These are phyloP conservation scores for Ammodramus savannarum DNA, from an alignment of 2,113 vertebrate species.

Conservation along the genomic window DNA sequence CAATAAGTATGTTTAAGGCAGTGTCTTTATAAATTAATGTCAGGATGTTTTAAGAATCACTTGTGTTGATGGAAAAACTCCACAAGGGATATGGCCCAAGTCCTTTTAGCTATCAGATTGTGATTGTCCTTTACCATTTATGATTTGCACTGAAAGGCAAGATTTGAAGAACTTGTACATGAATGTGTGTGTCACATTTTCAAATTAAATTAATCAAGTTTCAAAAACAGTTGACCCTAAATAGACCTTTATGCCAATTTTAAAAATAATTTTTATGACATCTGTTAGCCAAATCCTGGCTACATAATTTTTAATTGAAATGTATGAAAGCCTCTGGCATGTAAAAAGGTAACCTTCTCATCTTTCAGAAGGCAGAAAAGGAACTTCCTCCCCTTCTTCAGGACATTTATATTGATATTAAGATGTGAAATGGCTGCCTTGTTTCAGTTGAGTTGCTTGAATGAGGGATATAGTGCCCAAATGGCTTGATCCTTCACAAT, in stretches of 20 bases:
- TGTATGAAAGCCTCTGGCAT: neutral
- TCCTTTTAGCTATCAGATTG: neutral
- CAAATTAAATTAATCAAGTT: neutral
- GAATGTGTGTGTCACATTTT: neutral
- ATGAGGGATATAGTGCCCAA: neutral
- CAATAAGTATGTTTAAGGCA: neutral
- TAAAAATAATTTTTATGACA: neutral
- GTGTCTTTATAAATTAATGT: neutral
- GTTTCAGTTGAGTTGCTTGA: neutral
- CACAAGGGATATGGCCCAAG: neutral
- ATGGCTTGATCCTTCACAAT: neutral
- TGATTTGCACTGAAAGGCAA: neutral
- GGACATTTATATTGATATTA: neutral
- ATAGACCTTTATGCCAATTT: neutral
- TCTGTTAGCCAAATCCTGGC: neutral
- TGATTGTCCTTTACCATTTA: neutral
- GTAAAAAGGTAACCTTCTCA: neutral
- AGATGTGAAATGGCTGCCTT: neutral
- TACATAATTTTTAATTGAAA: neutral
- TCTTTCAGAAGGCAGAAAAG: neutral
- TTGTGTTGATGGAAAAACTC: neutral
- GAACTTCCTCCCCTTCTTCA: neutral
- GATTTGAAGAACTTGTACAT: neutral
- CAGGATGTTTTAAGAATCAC: neutral
- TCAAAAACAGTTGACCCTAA: neutral